phyloP scores from a whole-genome alignment of 2,113 vertebrate species.

The Syngnathus floridae region DNA sequence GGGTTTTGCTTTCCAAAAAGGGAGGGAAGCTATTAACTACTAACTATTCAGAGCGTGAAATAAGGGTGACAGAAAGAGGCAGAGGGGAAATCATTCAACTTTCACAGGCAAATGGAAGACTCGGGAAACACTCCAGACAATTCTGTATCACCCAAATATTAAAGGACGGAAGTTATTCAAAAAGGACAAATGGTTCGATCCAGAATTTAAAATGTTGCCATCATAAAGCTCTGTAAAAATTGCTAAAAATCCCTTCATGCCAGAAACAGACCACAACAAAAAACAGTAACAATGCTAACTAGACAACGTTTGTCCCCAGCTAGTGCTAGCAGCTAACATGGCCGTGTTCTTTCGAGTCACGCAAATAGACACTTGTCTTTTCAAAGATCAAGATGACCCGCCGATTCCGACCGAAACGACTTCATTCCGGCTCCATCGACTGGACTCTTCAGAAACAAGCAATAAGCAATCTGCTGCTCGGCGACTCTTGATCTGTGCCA shows the following conservation, averaged over 20 bases:
- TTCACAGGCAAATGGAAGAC: slow-evolving; percentile 34
- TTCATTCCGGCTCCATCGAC: neutral
- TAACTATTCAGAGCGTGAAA: slow-evolving; percentile 75
- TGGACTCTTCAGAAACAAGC: neutral
- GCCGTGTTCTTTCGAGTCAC: too few species aligned
- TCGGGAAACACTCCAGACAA: slow-evolving; percentile 32
- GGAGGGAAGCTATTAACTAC: slow-evolving; percentile 70
- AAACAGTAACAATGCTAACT: too few species aligned
- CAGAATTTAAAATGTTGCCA: too few species aligned
- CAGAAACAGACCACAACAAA: too few species aligned
- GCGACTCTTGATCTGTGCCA: neutral
- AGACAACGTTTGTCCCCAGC: too few species aligned
- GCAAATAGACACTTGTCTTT: too few species aligned
- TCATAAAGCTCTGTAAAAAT: too few species aligned
- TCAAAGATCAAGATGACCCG: too few species aligned
- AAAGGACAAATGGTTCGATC: neutral
- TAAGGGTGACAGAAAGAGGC: slow-evolving; percentile 69
- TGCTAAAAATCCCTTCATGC: too few species aligned
- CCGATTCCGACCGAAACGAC: too few species aligned
- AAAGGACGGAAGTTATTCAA: neutral
- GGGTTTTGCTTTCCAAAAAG: slow-evolving; percentile 37
- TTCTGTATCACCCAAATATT: slow-evolving; percentile 32
- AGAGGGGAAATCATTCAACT: slow-evolving; percentile 67
- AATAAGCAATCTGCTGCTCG: neutral
- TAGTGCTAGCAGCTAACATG: too few species aligned